phyloP scores from a whole-genome alignment of 92 coral and sea anemone genomes.

The Galaxea fascicularis region DNA sequence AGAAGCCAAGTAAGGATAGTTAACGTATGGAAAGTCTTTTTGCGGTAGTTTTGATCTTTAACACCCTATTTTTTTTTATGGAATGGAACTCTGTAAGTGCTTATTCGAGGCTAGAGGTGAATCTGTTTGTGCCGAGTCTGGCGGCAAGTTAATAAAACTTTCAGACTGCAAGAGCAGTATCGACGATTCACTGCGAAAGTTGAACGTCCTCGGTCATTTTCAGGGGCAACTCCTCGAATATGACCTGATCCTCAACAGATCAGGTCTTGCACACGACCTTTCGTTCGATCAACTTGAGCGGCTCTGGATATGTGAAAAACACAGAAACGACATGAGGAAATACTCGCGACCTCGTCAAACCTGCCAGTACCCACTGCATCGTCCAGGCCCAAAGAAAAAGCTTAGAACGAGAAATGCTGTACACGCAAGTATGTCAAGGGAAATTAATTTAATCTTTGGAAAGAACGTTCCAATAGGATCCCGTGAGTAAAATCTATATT shows the following conservation, averaged over 20 bases:
- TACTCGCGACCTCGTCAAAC: slow-evolving; percentile 68
- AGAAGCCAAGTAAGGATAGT: too few relatives aligned
- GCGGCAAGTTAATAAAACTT: slow-evolving; percentile 36
- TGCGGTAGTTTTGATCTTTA: too few relatives aligned
- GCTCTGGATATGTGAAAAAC: slow-evolving; percentile 73
- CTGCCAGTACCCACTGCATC: slow-evolving; percentile 73
- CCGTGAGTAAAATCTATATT: slow-evolving; percentile 52
- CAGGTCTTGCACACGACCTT: slow-evolving; percentile 58
- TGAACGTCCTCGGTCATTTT: slow-evolving; percentile 29
- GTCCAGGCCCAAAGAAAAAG: slow-evolving; percentile 63
- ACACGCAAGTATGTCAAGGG: slow-evolving; percentile 59
- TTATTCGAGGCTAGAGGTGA: slow-evolving; percentile 52
- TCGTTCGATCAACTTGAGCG: slow-evolving; percentile 57
- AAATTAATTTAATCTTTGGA: slow-evolving; percentile 57
- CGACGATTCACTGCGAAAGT: slow-evolving; percentile 10
- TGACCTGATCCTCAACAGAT: slow-evolving; percentile 69
- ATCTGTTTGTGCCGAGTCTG: slow-evolving; percentile 36
- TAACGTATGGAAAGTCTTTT: too few relatives aligned
- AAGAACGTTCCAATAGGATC: slow-evolving; percentile 69
- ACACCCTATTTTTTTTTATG: not conserved
- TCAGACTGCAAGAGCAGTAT: slow-evolving; percentile 49
- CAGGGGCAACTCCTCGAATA: slow-evolving; percentile 45
- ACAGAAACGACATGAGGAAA: slow-evolving; percentile 63
- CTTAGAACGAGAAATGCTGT: slow-evolving; percentile 67
- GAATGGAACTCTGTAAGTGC: slow-evolving; percentile 61